phyloP scores from a whole-genome alignment of 2,797 vertebrate genomes.

The Tadarida brasiliensis region DNA sequence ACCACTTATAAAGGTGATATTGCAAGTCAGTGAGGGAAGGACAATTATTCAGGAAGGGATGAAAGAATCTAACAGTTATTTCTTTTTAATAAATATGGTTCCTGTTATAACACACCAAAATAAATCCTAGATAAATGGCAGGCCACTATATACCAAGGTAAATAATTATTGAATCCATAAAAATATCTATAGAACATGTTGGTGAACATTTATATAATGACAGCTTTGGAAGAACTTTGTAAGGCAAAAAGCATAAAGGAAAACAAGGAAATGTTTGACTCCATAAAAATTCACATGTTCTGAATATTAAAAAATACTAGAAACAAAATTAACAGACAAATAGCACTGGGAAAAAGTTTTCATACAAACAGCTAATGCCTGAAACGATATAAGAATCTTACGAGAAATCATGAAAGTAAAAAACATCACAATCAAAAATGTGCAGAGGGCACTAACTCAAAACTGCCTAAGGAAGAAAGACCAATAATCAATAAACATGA shows the following conservation, averaged over 20 bases:
- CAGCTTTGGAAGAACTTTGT: background rate
- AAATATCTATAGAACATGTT: background rate
- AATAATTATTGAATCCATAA: background rate
- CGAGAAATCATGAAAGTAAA: background rate
- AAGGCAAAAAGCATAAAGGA: background rate
- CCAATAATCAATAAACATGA: background rate
- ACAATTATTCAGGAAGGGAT: background rate
- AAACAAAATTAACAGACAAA: slow-evolving; percentile 16
- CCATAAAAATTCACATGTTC: background rate
- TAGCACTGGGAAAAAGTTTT: background rate
- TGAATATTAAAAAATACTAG: background rate
- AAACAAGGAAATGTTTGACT: background rate
- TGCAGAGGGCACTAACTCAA: background rate
- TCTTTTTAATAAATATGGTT: background rate
- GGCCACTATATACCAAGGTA: background rate
- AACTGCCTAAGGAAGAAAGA: background rate
- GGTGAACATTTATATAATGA: background rate
- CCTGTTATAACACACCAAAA: background rate
- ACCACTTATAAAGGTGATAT: background rate
- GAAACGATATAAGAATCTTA: background rate
- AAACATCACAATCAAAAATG: background rate
- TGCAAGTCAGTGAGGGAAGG: slow-evolving; percentile 21
- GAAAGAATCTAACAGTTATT: background rate
- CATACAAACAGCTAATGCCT: background rate
- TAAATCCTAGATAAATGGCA: slow-evolving; percentile 8